These are phyloP conservation scores for Baryphthengus martii DNA, from an alignment of 2,113 vertebrate genomes.

Conservation along the genomic window DNA sequence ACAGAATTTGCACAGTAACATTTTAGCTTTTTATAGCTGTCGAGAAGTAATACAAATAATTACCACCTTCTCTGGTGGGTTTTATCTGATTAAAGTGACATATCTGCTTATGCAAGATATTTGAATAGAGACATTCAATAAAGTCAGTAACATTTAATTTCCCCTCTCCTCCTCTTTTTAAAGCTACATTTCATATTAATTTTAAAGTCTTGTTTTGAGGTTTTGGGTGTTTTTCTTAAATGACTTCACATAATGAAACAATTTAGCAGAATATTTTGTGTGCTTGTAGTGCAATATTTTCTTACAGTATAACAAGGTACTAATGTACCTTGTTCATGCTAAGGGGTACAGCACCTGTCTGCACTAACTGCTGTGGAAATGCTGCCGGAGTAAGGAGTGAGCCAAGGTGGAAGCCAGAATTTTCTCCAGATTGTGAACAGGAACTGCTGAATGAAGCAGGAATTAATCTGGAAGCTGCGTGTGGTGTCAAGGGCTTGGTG, in stretches of 20 bases:
- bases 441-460: background rate
- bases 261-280: background rate
- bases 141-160: conserved; percentile 45
- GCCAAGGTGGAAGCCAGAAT: background rate
- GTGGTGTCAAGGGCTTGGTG: background rate
- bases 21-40: conserved; percentile 60
- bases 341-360: background rate
- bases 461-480: background rate
- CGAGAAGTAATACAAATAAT: conserved; percentile 65
- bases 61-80: conserved; percentile 42
- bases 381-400: background rate
- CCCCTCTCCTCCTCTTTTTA: background rate
- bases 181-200: conserved; percentile 24
- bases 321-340: background rate
- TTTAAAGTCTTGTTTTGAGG: background rate
- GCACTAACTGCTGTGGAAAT: background rate
- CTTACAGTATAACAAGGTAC: background rate
- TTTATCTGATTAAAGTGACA: conserved; percentile 66
- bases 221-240: background rate
- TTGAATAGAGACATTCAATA: conserved; percentile 58
- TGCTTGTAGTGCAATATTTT: background rate
- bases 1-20: conserved; percentile 60
- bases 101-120: conserved; percentile 57
- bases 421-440: background rate
- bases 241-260: background rate